These are phyloP conservation scores for Otolemur crassicaudatus DNA, from an alignment of 2,797 vertebrate species.

Conservation along the genomic window DNA sequence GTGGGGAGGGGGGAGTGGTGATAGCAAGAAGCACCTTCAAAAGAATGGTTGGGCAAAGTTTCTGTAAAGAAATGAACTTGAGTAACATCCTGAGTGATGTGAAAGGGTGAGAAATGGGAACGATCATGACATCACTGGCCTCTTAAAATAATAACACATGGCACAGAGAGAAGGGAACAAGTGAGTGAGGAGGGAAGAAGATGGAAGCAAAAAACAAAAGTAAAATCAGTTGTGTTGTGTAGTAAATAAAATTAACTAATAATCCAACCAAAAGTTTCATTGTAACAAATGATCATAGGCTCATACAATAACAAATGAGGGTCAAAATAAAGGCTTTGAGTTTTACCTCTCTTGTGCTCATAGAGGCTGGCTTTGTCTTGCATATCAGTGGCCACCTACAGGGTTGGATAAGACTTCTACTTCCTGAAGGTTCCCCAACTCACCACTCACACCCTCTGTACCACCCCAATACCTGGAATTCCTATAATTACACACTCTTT, in stretches of 20 bases:
- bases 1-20: no score
- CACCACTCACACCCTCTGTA: not conserved
- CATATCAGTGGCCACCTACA: not conserved
- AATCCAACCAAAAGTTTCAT: not conserved
- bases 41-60: not conserved
- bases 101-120: conserved; percentile 5
- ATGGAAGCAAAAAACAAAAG: not conserved
- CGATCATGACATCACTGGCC: not conserved
- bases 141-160: conserved; percentile 36
- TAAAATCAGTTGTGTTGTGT: conserved; percentile 52
- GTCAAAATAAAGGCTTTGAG: not conserved
- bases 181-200: not conserved
- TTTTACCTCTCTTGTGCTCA: not conserved
- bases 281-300: not conserved
- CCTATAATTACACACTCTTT: not conserved
- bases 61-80: conserved; percentile 23
- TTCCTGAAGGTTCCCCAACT: conserved; percentile 6
- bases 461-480: conserved; percentile 5
- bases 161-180: conserved; percentile 27
- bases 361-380: not conserved
- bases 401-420: not conserved
- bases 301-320: not conserved
- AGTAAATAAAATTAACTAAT: conserved; percentile 31
- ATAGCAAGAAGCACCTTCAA: not conserved
- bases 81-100: not conserved